Evolutionary conservation across 2,797 vertebrate species (phyloP).

Genomic region (Gymnodraco acuticeps): DNA sequence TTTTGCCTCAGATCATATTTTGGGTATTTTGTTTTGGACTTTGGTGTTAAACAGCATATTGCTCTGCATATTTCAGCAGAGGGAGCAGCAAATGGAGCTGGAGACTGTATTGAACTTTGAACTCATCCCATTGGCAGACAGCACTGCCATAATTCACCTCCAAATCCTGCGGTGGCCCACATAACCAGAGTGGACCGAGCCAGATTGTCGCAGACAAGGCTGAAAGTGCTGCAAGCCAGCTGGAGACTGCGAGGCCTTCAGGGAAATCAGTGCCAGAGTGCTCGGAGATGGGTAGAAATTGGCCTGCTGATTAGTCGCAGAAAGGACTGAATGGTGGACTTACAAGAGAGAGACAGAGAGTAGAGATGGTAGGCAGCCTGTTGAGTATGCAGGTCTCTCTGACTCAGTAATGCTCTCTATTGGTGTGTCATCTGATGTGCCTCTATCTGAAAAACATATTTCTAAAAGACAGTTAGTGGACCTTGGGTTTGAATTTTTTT

Average conservation of each 20-base stretch:
- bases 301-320: conserved; percentile 47
- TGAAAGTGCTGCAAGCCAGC: conserved; percentile 47
- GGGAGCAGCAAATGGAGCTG: conserved; percentile 33
- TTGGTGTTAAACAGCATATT: conserved; percentile 25
- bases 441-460: not conserved
- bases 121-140: conserved; percentile 45
- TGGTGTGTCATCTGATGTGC: conserved; percentile 2
- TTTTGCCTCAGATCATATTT: conserved; percentile 15
- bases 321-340: conserved; percentile 26
- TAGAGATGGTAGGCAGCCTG: conserved; percentile 25
- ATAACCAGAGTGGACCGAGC: conserved; percentile 33
- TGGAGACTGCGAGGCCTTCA: conserved; percentile 36
- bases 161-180: conserved; percentile 49
- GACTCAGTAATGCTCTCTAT: conserved; percentile 10
- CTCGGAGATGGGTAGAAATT: conserved; percentile 42
- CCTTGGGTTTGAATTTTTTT: not conserved
- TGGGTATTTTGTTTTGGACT: conserved; percentile 24
- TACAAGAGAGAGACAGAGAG: not conserved
- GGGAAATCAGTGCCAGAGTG: conserved; percentile 73
- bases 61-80: conserved; percentile 35
- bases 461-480: not conserved
- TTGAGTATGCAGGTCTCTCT: conserved; percentile 25
- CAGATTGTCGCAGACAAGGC: conserved; percentile 47
- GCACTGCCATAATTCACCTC: conserved; percentile 37
- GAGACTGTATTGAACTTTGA: conserved; percentile 35